Percentiles rank a stretch among this genome's conserved stretches.
Evolutionary conservation across 1,140 invertebrate species (phyloP).

Genomic region (Steinernema feltiae): DNA sequence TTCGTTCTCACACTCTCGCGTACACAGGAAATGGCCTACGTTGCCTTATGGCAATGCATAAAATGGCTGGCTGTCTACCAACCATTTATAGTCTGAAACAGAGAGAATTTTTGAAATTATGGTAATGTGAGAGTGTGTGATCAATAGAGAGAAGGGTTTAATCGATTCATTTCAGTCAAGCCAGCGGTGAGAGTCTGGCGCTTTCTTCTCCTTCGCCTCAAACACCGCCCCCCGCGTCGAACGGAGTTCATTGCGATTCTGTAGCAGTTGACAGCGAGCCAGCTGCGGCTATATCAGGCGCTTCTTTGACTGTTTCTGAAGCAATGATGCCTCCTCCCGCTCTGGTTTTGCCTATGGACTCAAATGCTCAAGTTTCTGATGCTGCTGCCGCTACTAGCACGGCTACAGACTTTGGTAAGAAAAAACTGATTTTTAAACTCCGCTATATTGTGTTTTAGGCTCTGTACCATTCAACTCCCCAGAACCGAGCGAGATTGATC

Average conservation of each 20-base stretch:
- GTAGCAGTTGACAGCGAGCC: slow-evolving; percentile 48
- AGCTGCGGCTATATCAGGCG: background rate
- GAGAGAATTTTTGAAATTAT: too few species aligned
- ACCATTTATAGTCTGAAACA: background rate
- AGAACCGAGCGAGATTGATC: background rate
- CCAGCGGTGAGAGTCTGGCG: slow-evolving; percentile 33
- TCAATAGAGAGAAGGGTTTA: too few species aligned
- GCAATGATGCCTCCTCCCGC: slow-evolving; percentile 42
- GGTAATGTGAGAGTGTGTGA: too few species aligned
- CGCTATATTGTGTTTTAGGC: too few species aligned
- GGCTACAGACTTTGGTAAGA: background rate
- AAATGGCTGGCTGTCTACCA: background rate
- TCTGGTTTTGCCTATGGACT: background rate
- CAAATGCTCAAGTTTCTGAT: slow-evolving; percentile 35
- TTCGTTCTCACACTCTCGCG: too few species aligned
- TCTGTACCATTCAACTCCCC: slow-evolving; percentile 6
- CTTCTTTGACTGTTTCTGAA: slow-evolving; percentile 1
- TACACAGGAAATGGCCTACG: slow-evolving; percentile 8
- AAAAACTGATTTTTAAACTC: too few species aligned
- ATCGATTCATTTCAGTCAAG: slow-evolving; percentile 38
- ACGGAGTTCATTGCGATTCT: slow-evolving; percentile 58
- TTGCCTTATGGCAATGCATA: slow-evolving; percentile 12
- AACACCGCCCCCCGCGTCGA: slow-evolving; percentile 60
- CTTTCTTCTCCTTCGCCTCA: slow-evolving; percentile 45
- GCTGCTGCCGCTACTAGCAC: background rate